Evolutionary conservation across 2,888 invertebrate genomes (phyloP).

Genomic region (Tachina fera): DNA sequence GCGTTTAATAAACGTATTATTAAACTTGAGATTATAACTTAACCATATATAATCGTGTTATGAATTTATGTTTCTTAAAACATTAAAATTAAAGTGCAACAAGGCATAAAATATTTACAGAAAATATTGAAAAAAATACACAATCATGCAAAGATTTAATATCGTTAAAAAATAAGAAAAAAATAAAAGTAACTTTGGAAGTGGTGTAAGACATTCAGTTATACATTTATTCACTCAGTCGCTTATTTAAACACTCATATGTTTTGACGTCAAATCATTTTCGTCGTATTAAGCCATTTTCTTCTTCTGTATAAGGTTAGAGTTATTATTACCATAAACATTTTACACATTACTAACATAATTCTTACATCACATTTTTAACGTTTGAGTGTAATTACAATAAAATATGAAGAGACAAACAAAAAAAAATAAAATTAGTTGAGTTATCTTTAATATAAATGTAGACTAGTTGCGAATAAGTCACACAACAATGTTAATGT

Average conservation of each 20-base stretch:
- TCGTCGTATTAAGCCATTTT: slow-evolving; percentile 14
- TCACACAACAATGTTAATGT: neutral
- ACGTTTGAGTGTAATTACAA: slow-evolving; percentile 16
- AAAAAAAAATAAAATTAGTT: too few relatives aligned
- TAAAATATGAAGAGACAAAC: slow-evolving; percentile 6
- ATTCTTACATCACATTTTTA: slow-evolving; percentile 56
- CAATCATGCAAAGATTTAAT: slow-evolving; percentile 22
- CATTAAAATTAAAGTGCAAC: slow-evolving; percentile 32
- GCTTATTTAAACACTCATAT: slow-evolving; percentile 2
- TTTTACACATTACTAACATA: slow-evolving; percentile 64
- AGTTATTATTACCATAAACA: slow-evolving; percentile 58
- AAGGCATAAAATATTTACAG: slow-evolving; percentile 47
- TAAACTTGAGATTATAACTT: slow-evolving; percentile 30
- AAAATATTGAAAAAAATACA: neutral
- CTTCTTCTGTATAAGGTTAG: slow-evolving; percentile 48
- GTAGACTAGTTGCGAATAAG: neutral
- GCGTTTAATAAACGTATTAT: slow-evolving; percentile 51
- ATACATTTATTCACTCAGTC: slow-evolving; percentile 27
- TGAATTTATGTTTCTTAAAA: slow-evolving; percentile 27
- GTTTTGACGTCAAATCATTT: slow-evolving; percentile 18
- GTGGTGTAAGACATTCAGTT: slow-evolving; percentile 7
- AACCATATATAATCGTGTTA: slow-evolving; percentile 16
- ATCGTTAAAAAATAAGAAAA: slow-evolving; percentile 25
- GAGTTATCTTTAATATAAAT: neutral
- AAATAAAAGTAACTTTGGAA: neutral